Evolutionary conservation across 2,888 invertebrate genomes (phyloP).

Genomic region (Drosophila niveifrons): DNA sequence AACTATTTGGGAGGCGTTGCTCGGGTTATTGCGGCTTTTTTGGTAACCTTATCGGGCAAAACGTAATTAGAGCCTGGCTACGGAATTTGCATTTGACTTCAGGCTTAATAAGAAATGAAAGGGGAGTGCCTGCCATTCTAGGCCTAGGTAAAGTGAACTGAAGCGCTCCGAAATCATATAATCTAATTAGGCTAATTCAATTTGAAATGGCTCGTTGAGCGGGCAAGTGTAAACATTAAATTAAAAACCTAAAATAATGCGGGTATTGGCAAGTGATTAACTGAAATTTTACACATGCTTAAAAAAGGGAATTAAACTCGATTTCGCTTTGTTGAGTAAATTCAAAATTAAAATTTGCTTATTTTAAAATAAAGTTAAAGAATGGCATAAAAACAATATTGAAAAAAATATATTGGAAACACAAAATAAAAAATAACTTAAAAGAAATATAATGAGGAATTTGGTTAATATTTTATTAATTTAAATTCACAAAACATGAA

Average conservation of each 20-base stretch:
- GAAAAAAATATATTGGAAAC: no score
- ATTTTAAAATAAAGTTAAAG: no score
- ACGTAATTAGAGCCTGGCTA: constrained; percentile 45
- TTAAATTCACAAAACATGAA: no score
- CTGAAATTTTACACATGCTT: no score
- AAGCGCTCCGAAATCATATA: constrained; percentile 62
- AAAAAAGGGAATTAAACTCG: no score
- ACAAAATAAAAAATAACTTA: no score
- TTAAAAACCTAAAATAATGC: background rate
- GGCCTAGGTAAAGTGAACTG: constrained; percentile 36
- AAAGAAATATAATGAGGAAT: no score
- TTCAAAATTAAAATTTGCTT: no score
- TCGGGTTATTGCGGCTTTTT: constrained; percentile 30
- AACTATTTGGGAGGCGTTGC: constrained; percentile 53
- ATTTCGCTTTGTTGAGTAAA: no score
- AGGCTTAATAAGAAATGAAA: background rate
- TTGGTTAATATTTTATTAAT: no score
- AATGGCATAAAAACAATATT: no score
- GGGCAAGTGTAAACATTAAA: constrained; percentile 4
- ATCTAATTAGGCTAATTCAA: constrained; percentile 68
- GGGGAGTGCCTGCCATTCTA: background rate
- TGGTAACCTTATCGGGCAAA: constrained; percentile 36
- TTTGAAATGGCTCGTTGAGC: constrained; percentile 39
- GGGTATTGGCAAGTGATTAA: background rate
- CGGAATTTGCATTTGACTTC: constrained; percentile 45